A percentile compares a stretch with the other conserved stretches of the same genome.
These are phyloP conservation scores for Pyrrhia umbra DNA, from an alignment of 2,888 invertebrate genomes.

Conservation along the genomic window DNA sequence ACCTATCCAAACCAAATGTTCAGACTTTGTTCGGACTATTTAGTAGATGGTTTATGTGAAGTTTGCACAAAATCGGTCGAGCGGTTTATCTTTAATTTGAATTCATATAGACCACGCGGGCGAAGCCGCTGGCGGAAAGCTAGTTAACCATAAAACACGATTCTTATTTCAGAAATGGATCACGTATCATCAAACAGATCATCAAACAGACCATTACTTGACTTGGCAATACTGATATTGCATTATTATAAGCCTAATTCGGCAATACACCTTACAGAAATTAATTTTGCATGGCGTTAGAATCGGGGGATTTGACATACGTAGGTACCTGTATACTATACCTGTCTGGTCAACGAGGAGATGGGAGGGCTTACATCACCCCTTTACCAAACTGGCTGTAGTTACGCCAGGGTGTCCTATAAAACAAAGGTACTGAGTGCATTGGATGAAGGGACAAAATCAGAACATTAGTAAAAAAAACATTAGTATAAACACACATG, in stretches of 20 bases:
- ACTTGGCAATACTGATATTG: constrained; percentile 1
- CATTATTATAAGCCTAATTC: constrained; percentile 23
- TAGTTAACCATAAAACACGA: too few relatives aligned
- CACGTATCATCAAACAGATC: too few relatives aligned
- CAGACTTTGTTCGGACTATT: too few relatives aligned
- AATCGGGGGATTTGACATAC: constrained; percentile 7
- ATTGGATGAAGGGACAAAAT: background rate
- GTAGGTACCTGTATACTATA: constrained; percentile 4
- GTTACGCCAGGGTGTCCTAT: constrained; percentile 19
- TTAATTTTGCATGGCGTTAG: constrained; percentile 33
- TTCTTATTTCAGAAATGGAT: too few relatives aligned
- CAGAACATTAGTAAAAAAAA: background rate
- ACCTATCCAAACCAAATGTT: too few relatives aligned
- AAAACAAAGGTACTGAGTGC: constrained; percentile 21
- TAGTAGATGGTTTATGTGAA: too few relatives aligned
- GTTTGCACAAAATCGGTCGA: too few relatives aligned
- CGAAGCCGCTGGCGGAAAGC: too few relatives aligned
- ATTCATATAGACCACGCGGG: too few relatives aligned
- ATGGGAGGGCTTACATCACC: constrained; percentile 57
- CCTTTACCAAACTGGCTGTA: constrained; percentile 30
- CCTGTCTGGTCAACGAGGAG: constrained; percentile 56
- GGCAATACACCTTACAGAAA: constrained; percentile 40
- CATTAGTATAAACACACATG: too few relatives aligned
- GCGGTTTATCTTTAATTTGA: too few relatives aligned
- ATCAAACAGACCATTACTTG: too few relatives aligned